Conservation (phyloP, 92 coral and sea anemone species). For the Bergia sp. region DNA sequence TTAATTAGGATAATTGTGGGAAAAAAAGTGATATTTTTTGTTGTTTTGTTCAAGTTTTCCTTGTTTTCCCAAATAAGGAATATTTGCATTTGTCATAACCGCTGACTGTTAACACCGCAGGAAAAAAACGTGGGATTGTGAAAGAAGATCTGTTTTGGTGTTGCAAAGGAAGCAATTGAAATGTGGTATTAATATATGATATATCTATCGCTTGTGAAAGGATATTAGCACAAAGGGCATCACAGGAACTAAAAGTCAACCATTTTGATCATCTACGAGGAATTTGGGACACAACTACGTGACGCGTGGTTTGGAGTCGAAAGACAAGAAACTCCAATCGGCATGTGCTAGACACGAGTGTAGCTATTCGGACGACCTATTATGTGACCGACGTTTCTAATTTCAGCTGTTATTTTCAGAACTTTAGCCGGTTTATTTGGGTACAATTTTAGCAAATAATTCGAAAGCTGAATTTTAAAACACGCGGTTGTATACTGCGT, state of each 20-base stretch:
- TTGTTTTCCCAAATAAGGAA: constrained; percentile 25
- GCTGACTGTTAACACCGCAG: constrained; percentile 19
- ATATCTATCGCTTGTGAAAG: neutral
- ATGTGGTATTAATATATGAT: neutral
- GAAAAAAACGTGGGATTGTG: constrained; percentile 9
- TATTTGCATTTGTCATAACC: neutral
- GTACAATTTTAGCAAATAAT: neutral
- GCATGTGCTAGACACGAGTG: constrained; percentile 13
- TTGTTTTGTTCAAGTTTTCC: too few species aligned
- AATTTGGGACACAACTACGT: constrained; percentile 3
- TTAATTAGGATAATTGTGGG: neutral
- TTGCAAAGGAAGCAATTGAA: constrained; percentile 14
- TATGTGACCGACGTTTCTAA: neutral
- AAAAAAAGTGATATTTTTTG: too few species aligned
- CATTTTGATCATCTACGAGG: neutral
- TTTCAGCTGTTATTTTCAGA: neutral
- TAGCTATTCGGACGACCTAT: neutral
- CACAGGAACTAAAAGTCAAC: neutral
- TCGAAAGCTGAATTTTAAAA: neutral
- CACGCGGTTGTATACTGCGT: neutral
- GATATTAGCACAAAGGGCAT: constrained; percentile 15
- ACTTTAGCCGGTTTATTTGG: constrained; percentile 2
- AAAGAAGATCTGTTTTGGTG: constrained; percentile 3
- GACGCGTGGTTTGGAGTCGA: neutral
- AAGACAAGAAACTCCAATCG: neutral